phyloP scores from a whole-genome alignment of 2,888 invertebrate genomes.

The Lasioglossum oenotherae region DNA sequence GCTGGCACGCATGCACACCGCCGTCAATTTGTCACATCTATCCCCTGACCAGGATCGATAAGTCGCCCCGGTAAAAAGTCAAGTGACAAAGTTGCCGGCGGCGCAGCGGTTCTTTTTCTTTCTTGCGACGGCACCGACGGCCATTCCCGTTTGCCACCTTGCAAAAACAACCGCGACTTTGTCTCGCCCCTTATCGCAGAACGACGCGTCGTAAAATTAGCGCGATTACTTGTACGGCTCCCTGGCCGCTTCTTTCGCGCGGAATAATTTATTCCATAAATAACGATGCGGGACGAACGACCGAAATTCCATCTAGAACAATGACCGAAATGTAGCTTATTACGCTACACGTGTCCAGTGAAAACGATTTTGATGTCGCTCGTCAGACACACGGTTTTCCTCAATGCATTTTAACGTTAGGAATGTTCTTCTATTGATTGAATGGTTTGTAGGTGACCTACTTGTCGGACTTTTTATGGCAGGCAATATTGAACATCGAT shows the following conservation, averaged over 20 bases:
- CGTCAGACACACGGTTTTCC: too few species aligned
- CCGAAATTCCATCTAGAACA: too few species aligned
- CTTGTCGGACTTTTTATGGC: background rate
- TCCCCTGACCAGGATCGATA: constrained; percentile 27
- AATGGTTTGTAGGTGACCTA: background rate
- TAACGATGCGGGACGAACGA: constrained; percentile 26
- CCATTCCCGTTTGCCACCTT: constrained; percentile 21
- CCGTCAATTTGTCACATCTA: constrained; percentile 44
- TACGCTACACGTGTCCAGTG: background rate
- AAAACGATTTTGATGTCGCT: background rate
- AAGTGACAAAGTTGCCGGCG: constrained; percentile 25
- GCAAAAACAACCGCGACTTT: constrained; percentile 45
- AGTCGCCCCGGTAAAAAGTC: constrained; percentile 14
- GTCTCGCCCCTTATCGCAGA: constrained; percentile 48
- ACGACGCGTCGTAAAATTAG: constrained; percentile 61
- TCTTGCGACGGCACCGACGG: background rate
- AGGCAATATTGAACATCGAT: background rate
- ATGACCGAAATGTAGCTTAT: background rate
- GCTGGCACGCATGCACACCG: background rate
- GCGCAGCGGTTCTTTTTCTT: constrained; percentile 7
- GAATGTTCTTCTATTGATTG: background rate
- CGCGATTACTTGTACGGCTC: constrained; percentile 61
- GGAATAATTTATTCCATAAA: constrained; percentile 65
- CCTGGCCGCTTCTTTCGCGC: constrained; percentile 29
- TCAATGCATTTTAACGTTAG: background rate